Conservation (phyloP, 2,113 vertebrate genomes). For the Lichenostomus cassidix region DNA sequence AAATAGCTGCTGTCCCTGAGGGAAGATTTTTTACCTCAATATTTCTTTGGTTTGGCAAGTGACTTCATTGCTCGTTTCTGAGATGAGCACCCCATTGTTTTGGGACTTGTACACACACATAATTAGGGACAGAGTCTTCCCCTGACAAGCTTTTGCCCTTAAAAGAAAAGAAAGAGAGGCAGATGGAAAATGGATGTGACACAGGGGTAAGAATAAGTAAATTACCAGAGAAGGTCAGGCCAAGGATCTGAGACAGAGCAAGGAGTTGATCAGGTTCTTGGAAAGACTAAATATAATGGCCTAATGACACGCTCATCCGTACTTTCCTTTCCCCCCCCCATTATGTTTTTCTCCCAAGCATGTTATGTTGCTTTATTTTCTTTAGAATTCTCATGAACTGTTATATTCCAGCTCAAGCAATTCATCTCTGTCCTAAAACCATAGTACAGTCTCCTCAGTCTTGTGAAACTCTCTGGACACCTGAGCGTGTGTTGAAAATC, state of each 20-base stretch:
- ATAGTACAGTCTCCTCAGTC: background rate
- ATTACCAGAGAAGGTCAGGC: background rate
- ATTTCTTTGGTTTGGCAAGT: background rate
- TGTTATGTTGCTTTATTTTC: background rate
- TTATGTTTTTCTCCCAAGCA: background rate
- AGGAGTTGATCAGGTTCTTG: background rate
- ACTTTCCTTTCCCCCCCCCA: fast-evolving
- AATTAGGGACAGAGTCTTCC: background rate
- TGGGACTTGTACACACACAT: background rate
- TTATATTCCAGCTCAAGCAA: background rate
- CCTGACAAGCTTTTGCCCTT: background rate
- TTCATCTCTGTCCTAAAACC: background rate
- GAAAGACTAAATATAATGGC: background rate
- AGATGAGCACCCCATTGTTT: background rate
- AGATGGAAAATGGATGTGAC: background rate
- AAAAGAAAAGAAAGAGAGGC: background rate
- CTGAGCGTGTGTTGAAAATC: background rate
- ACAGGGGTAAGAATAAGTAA: background rate
- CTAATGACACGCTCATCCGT: fast-evolving
- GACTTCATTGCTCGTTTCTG: background rate
- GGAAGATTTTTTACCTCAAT: background rate
- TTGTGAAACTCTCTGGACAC: background rate
- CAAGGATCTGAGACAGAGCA: background rate
- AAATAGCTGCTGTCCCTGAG: background rate
- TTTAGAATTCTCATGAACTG: background rate